Conservation (phyloP, 2,888 invertebrate species). For the Pristionchus maxplancki region DNA sequence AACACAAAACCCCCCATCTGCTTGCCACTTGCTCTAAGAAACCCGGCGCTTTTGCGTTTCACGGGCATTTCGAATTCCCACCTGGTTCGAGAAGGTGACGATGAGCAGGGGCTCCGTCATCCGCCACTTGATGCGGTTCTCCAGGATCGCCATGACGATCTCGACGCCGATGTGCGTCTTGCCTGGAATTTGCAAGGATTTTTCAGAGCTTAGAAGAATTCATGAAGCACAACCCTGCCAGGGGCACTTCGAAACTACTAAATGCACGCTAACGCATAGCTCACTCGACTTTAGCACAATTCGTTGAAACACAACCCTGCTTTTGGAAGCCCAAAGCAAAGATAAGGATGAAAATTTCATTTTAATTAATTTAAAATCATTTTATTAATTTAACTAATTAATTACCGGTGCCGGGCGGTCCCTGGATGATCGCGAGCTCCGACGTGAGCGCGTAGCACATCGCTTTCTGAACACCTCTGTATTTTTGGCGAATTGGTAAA, state of each 20-base stretch:
- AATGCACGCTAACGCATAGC: no score
- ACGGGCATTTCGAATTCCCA: not conserved
- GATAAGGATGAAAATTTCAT: not conserved
- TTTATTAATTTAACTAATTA: not conserved
- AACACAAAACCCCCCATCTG: no score
- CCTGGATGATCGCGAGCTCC: conserved; percentile 88
- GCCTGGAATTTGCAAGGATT: no score
- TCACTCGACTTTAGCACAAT: no score
- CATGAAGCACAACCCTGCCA: no score
- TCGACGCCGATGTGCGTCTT: conserved; percentile 68
- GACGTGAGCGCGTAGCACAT: conserved; percentile 84
- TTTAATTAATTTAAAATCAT: not conserved
- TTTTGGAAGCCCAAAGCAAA: no score
- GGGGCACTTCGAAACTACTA: no score
- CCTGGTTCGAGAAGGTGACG: conserved; percentile 87
- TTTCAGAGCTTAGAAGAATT: no score
- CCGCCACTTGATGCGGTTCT: conserved; percentile 60
- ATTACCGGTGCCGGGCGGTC: conserved; percentile 89
- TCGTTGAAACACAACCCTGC: no score
- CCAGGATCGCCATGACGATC: conserved; percentile 61
- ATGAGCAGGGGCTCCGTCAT: conserved; percentile 83
- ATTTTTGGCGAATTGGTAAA: no score
- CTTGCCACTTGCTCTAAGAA: no score
- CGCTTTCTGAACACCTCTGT: conserved; percentile 82
- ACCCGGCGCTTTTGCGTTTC: not conserved